These are phyloP conservation scores for Drosophila lutescens DNA, from an alignment of 2,888 invertebrate species.

Conservation along the genomic window DNA sequence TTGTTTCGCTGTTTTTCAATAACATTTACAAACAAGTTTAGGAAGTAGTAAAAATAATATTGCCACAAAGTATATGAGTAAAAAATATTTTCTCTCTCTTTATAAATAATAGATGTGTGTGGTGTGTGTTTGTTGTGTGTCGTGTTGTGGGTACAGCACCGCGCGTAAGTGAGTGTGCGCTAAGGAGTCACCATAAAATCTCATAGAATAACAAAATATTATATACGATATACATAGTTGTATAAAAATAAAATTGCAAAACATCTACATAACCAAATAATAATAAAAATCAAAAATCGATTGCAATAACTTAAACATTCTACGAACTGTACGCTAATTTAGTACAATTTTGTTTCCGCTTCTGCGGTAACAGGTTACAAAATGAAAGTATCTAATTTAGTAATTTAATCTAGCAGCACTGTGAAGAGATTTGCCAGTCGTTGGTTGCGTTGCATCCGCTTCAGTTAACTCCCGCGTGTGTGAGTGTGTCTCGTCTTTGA, in stretches of 20 bases:
- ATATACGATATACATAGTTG: conserved; percentile 52
- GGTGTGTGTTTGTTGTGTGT: conserved; percentile 7
- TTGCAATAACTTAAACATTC: conserved; percentile 49
- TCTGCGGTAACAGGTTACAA: conserved; percentile 50
- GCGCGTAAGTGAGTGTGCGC: conserved; percentile 59
- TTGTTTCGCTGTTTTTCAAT: conserved; percentile 32
- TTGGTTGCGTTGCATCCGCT: conserved; percentile 59
- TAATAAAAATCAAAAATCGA: conserved; percentile 58
- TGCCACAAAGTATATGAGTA: conserved; percentile 57
- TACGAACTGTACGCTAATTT: conserved; percentile 44
- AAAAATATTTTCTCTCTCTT: conserved; percentile 57
- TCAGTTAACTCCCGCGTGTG: conserved; percentile 16
- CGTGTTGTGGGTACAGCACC: conserved; percentile 14
- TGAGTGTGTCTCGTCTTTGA: conserved; percentile 66
- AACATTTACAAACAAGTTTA: conserved; percentile 54
- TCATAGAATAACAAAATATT: conserved; percentile 71
- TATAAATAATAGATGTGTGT: conserved; percentile 56
- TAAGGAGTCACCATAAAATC: conserved; percentile 65
- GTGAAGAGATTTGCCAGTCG: conserved; percentile 73
- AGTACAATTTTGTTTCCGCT: conserved; percentile 51
- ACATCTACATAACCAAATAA: conserved; percentile 61
- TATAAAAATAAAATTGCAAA: conserved; percentile 55
- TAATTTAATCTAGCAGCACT: conserved; percentile 70
- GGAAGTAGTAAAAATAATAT: conserved; percentile 56
- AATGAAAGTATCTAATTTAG: conserved; percentile 63